A percentile compares a stretch with the other conserved stretches of the same genome.
These are phyloP conservation scores for Cydia pomonella DNA, from an alignment of 1,140 invertebrate species.

Conservation along the genomic window DNA sequence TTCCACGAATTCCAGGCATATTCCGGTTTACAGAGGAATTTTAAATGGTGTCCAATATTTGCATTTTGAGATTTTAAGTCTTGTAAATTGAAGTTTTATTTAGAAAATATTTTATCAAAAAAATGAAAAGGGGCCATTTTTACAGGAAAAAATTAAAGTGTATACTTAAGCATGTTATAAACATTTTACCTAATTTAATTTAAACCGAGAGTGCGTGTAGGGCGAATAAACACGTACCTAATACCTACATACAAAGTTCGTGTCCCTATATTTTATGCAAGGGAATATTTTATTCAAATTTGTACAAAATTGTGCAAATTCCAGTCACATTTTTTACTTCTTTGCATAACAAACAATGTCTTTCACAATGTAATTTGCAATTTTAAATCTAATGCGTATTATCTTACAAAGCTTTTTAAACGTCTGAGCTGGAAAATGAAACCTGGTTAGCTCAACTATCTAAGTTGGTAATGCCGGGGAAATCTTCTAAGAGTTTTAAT, in stretches of 20 bases:
- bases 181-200: no score
- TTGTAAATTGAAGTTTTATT: no score
- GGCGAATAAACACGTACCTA: neutral
- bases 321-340: conserved; percentile 5
- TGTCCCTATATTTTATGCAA: neutral
- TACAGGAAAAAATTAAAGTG: no score
- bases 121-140: no score
- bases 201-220: neutral
- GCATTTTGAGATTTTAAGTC: neutral
- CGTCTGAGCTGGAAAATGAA: neutral
- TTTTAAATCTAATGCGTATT: conserved; percentile 1
- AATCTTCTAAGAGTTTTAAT: neutral
- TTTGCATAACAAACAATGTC: conserved; percentile 3
- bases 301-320: conserved; percentile 17
- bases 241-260: neutral
- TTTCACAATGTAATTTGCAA: conserved; percentile 16
- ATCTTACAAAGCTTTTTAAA: conserved; percentile 10
- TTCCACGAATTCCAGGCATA: neutral
- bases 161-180: no score
- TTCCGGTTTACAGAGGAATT: neutral
- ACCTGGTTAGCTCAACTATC: conserved; percentile 6
- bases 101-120: no score
- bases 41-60: neutral
- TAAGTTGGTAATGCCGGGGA: neutral
- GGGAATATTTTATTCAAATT: neutral